phyloP scores from a whole-genome alignment of 2,888 invertebrate genomes.

The Hypsopygia costalis region DNA sequence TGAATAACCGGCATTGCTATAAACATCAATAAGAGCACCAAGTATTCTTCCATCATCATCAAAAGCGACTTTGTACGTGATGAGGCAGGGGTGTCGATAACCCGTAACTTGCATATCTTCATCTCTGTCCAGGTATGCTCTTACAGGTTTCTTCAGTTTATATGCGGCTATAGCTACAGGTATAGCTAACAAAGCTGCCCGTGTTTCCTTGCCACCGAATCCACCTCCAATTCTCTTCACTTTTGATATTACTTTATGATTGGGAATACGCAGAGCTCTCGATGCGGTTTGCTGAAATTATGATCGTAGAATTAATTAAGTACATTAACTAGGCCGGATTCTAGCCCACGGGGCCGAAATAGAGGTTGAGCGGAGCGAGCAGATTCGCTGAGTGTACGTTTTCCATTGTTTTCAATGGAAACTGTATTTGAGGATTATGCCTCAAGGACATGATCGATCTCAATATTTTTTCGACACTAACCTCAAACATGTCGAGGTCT shows the following conservation, averaged over 20 bases:
- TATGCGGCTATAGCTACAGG: constrained; percentile 88
- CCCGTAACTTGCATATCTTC: constrained; percentile 93
- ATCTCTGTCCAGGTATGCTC: constrained; percentile 90
- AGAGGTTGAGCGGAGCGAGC: no score
- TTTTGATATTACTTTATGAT: constrained; percentile 84
- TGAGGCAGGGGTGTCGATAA: constrained; percentile 89
- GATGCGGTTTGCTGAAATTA: constrained; percentile 81
- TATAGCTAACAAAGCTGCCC: constrained; percentile 79
- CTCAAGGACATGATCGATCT: no score
- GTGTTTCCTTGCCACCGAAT: constrained; percentile 93
- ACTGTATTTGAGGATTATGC: no score
- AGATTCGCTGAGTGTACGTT: no score
- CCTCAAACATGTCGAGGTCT: no score
- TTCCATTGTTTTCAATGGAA: no score
- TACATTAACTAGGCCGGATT: no score
- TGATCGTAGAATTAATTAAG: constrained; percentile 6
- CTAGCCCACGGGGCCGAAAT: no score
- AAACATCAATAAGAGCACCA: constrained; percentile 83
- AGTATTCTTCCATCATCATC: constrained; percentile 84
- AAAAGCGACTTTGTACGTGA: constrained; percentile 88
- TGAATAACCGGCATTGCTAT: constrained; percentile 86
- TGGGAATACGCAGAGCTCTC: constrained; percentile 82
- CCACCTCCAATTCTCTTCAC: constrained; percentile 92
- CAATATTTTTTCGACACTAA: no score
- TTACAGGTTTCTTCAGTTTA: constrained; percentile 85